Conservation (phyloP, 2,888 invertebrate species). For the Idaea aversata region DNA sequence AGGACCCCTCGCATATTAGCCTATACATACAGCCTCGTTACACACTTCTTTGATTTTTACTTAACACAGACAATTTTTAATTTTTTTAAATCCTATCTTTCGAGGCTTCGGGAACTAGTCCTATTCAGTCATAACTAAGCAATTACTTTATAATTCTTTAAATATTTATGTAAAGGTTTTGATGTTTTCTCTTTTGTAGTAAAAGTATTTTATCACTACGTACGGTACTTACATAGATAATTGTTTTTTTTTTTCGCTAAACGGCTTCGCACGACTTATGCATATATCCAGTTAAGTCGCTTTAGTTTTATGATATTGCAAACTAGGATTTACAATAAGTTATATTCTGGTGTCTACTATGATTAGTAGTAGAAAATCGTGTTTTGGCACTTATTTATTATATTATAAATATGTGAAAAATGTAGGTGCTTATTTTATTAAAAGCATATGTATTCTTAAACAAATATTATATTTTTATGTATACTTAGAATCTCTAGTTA, state of each 20-base stretch:
- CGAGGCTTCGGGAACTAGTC: too few relatives aligned
- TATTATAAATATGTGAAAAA: not conserved
- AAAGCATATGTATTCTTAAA: not conserved
- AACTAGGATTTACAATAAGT: too few relatives aligned
- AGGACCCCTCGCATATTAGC: too few relatives aligned
- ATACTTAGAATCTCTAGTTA: constrained; percentile 16
- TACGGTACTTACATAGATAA: not conserved
- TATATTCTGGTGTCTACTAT: too few relatives aligned
- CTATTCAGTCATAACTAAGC: too few relatives aligned
- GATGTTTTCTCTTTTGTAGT: not conserved
- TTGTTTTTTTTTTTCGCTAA: not conserved
- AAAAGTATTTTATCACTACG: not conserved
- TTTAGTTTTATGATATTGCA: not conserved
- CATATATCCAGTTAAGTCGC: not conserved
- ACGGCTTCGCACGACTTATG: not conserved
- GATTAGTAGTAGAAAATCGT: too few relatives aligned
- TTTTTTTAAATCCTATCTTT: too few relatives aligned
- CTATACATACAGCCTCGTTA: too few relatives aligned
- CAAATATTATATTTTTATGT: constrained; percentile 12
- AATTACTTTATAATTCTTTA: too few relatives aligned
- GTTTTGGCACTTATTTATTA: too few relatives aligned
- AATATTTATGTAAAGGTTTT: not conserved
- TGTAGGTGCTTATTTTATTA: not conserved
- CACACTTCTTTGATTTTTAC: too few relatives aligned
- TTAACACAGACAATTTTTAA: too few relatives aligned